Evolutionary conservation across 53 echinoderm and acorn worm genomes (phyloP).

Genomic region (Apostichopus leukothele): DNA sequence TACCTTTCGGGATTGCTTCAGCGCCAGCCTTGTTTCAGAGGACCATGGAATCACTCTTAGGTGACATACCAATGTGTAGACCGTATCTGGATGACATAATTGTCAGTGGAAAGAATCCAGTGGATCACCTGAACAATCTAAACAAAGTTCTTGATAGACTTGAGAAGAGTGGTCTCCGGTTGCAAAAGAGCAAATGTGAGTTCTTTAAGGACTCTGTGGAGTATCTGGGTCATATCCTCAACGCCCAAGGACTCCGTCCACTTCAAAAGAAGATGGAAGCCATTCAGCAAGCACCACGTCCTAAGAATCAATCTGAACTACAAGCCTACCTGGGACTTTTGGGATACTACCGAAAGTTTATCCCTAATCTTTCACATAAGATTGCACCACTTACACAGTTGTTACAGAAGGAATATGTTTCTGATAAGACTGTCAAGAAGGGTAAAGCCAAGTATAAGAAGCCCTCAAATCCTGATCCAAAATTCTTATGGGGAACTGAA

Average conservation of each 20-base stretch:
- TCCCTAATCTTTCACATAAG: constrained; percentile 48
- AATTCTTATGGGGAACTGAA: constrained; percentile 46
- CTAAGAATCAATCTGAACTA: constrained; percentile 53
- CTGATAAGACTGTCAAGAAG: background rate
- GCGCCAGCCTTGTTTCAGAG: constrained; percentile 56
- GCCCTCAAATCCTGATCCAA: constrained; percentile 16
- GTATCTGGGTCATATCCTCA: constrained; percentile 58
- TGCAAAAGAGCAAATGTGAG: constrained; percentile 65
- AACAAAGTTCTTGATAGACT: constrained; percentile 49
- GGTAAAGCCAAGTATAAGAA: background rate
- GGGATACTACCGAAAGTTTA: constrained; percentile 60
- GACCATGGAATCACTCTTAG: constrained; percentile 59
- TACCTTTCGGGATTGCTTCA: constrained; percentile 56
- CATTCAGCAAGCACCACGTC: constrained; percentile 53
- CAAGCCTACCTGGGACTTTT: constrained; percentile 62
- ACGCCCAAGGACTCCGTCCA: constrained; percentile 50
- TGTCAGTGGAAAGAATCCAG: constrained; percentile 55
- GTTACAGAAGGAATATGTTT: constrained; percentile 47
- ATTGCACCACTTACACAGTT: constrained; percentile 48
- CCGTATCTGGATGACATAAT: constrained; percentile 76
- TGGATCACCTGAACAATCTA: constrained; percentile 65
- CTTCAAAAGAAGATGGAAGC: constrained; percentile 55
- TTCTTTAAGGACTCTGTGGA: constrained; percentile 55
- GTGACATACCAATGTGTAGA: constrained; percentile 55
- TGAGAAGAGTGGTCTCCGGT: constrained; percentile 50